A percentile compares a stretch with the other conserved stretches of the same genome.
These are phyloP conservation scores for Hylomyscus alleni DNA, from an alignment of 2,797 vertebrate species.

Conservation along the genomic window DNA sequence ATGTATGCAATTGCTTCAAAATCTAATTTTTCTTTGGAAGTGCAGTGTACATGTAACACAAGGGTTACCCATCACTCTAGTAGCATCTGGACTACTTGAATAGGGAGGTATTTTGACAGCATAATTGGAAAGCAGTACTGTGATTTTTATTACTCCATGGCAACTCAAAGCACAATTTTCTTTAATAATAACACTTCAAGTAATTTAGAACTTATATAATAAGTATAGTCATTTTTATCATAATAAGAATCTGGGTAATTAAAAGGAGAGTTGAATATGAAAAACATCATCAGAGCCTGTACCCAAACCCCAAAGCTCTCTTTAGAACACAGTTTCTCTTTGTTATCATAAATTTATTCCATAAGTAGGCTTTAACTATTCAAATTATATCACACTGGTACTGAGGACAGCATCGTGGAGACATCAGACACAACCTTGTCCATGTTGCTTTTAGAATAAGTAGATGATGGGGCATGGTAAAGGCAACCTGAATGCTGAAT, in stretches of 20 bases:
- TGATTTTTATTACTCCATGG: slow-evolving; percentile 10
- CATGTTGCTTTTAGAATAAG: background rate
- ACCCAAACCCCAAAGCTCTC: background rate
- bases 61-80: slow-evolving; percentile 18
- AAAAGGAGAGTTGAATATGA: background rate
- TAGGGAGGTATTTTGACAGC: slow-evolving; percentile 26
- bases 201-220: background rate
- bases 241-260: background rate
- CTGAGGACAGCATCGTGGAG: background rate
- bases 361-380: background rate
- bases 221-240: background rate
- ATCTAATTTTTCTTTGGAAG: slow-evolving; percentile 63
- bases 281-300: background rate
- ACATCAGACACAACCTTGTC: background rate
- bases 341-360: background rate
- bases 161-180: slow-evolving; percentile 28
- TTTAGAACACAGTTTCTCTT: background rate
- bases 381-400: background rate
- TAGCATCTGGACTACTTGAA: background rate
- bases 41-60: background rate
- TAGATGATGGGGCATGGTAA: background rate
- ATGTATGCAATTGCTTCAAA: slow-evolving; percentile 25
- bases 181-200: background rate
- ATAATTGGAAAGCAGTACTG: slow-evolving; percentile 62
- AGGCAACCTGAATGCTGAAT: fast-evolving